Percentiles rank a stretch among this genome's conserved stretches.
Conservation (phyloP, 1,140 invertebrate genomes). For the Tribolium castaneum region DNA sequence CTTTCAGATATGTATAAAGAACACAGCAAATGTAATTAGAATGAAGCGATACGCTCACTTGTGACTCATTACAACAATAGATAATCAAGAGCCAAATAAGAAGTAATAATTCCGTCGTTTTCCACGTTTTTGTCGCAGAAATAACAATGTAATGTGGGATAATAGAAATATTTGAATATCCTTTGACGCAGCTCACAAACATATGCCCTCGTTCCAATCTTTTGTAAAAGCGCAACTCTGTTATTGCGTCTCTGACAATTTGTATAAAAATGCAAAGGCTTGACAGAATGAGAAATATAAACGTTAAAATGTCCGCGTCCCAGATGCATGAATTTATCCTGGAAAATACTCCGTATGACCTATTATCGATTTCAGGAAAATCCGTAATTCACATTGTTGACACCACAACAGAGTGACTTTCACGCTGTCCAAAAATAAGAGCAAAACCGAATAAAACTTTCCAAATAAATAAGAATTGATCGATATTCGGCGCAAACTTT, state of each 20-base stretch:
- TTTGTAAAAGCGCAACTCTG: neutral
- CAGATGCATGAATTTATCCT: neutral
- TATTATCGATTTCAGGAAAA: neutral
- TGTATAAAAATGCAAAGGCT: neutral
- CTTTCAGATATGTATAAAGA: neutral
- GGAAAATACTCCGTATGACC: neutral
- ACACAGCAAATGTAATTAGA: neutral
- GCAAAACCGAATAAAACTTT: constrained; percentile 18
- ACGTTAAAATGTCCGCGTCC: neutral
- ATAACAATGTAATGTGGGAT: neutral
- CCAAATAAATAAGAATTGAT: constrained; percentile 16
- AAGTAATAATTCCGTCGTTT: no score
- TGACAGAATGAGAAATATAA: neutral
- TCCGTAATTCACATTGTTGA: neutral
- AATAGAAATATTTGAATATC: neutral
- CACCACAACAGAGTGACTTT: neutral
- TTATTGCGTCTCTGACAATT: neutral
- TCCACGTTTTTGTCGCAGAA: no score
- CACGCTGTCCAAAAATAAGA: neutral
- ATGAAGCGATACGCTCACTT: neutral
- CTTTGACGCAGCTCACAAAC: no score
- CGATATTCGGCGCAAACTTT: constrained; percentile 20
- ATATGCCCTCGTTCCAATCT: no score
- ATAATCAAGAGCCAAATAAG: neutral
- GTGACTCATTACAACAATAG: neutral